Percentiles rank a stretch among this genome's conserved stretches.
Conservation (phyloP, 2,113 vertebrate genomes). For the Corynorhinus townsendii region DNA sequence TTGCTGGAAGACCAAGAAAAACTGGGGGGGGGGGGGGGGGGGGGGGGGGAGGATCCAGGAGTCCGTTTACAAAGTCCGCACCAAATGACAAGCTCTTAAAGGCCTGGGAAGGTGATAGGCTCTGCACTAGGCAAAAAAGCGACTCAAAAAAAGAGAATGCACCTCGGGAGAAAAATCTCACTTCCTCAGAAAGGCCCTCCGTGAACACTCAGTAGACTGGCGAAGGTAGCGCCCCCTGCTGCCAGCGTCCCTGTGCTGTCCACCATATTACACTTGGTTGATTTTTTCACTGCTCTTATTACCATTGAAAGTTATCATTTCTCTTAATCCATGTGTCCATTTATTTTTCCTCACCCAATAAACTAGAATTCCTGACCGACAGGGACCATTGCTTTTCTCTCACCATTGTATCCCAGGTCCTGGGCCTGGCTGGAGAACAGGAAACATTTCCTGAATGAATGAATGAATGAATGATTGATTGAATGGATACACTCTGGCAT, state of each 20-base stretch:
- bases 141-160: not conserved
- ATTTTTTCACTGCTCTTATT: not conserved
- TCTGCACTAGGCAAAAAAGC: not conserved
- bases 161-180: not conserved
- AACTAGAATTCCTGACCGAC: not conserved
- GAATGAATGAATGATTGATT: not conserved
- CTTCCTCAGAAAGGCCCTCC: not conserved
- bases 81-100: not conserved
- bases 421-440: not conserved
- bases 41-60: not conserved
- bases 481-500: not conserved
- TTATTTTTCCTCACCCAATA: not conserved
- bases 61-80: not conserved
- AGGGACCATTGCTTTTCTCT: not conserved
- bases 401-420: not conserved
- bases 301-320: not conserved
- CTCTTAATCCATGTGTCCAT: not conserved
- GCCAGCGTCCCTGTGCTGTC: rapidly evolving
- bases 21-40: rapidly evolving
- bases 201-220: not conserved
- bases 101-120: rapidly evolving
- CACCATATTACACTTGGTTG: not conserved
- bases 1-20: not conserved
- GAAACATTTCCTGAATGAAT: not conserved
- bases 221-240: rapidly evolving